These are phyloP conservation scores for Lamellibrachia luymesi DNA, from an alignment of 1,140 invertebrate genomes.

Conservation along the genomic window DNA sequence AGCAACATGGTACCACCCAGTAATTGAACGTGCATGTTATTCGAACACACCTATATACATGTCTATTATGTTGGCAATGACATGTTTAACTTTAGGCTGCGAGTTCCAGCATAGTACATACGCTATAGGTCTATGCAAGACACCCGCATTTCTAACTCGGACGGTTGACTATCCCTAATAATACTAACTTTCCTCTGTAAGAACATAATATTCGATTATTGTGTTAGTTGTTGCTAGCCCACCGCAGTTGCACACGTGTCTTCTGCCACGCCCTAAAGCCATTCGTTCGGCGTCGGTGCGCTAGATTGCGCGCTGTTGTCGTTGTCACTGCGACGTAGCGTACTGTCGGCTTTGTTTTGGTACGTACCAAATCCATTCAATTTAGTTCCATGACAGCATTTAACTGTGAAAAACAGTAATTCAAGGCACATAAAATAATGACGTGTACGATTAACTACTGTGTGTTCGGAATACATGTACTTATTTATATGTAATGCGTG, in stretches of 20 bases:
- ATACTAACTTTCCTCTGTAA: too few species aligned
- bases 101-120: too few species aligned
- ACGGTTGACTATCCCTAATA: too few species aligned
- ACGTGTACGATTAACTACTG: neutral
- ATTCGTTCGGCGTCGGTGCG: neutral
- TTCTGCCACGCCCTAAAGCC: neutral
- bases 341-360: neutral
- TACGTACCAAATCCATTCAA: neutral
- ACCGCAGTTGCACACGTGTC: neutral
- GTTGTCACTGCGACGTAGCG: neutral
- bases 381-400: neutral
- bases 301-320: neutral
- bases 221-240: neutral
- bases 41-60: too few species aligned
- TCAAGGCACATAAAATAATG: neutral
- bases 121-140: too few species aligned
- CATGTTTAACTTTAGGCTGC: too few species aligned
- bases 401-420: neutral
- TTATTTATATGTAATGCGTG: neutral
- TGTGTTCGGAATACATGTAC: neutral
- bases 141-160: too few species aligned
- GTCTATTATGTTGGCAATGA: too few species aligned
- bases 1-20: too few species aligned
- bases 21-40: too few species aligned
- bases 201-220: too few species aligned